Conservation (phyloP, 2,797 vertebrate genomes). For the Sardinella longiceps region DNA sequence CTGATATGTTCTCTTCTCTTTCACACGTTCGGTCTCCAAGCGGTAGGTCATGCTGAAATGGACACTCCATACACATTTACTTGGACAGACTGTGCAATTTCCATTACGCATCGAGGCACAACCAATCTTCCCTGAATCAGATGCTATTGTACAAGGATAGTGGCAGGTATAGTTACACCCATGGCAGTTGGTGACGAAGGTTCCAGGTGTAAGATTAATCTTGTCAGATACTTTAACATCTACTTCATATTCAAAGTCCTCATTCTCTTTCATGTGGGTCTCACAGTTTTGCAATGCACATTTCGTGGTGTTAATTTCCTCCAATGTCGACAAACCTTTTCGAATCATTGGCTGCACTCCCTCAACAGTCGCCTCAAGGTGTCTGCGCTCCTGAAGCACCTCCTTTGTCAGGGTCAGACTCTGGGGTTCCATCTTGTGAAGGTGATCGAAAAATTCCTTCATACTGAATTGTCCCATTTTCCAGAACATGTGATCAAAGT, state of each 20-base stretch:
- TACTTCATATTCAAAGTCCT: slow-evolving; percentile 44
- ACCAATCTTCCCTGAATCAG: background rate
- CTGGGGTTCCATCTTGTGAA: slow-evolving; percentile 33
- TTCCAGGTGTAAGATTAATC: background rate
- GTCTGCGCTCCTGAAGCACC: slow-evolving; percentile 43
- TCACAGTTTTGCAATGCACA: slow-evolving; percentile 15
- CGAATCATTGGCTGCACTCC: slow-evolving; percentile 37
- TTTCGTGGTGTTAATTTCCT: slow-evolving; percentile 42
- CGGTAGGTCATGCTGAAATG: slow-evolving; percentile 48
- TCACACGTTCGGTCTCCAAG: slow-evolving; percentile 27
- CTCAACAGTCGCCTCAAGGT: slow-evolving; percentile 6
- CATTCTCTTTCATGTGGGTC: slow-evolving; percentile 45
- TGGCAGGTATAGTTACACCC: slow-evolving; percentile 56
- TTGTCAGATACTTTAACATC: accelerated
- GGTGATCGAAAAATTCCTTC: slow-evolving; percentile 45
- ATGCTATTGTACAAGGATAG: accelerated
- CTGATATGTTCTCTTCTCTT: slow-evolving; percentile 33
- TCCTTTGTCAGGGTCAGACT: slow-evolving; percentile 46
- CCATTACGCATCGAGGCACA: slow-evolving; percentile 30
- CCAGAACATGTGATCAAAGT: slow-evolving; percentile 58
- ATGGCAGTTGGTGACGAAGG: slow-evolving; percentile 49
- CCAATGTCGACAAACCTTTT: slow-evolving; percentile 32
- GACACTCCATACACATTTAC: slow-evolving; percentile 34
- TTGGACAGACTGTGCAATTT: slow-evolving; percentile 33
- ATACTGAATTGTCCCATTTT: slow-evolving; percentile 48